phyloP scores from a whole-genome alignment of 2,888 invertebrate species.

The Sphaerophoria rueppellii region DNA sequence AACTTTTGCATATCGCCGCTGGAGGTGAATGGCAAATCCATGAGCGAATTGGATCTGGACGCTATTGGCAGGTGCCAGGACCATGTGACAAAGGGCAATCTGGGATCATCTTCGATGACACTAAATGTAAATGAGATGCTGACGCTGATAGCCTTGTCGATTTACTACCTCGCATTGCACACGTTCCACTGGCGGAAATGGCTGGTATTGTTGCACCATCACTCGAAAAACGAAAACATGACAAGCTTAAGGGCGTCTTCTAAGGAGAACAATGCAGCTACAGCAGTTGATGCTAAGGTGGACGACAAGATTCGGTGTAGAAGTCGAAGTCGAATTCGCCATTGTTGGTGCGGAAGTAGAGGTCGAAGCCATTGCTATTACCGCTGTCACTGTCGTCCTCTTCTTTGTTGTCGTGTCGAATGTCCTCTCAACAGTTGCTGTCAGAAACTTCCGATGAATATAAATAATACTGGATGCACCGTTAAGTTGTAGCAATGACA shows the following conservation, averaged over 20 bases:
- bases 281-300: neutral
- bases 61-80: constrained; percentile 87
- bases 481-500: constrained; percentile 73
- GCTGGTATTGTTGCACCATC: constrained; percentile 30
- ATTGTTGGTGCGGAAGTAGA: constrained; percentile 9
- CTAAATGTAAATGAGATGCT: constrained; percentile 78
- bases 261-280: neutral
- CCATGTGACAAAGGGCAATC: constrained; percentile 86
- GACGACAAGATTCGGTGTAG: constrained; percentile 6
- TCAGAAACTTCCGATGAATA: constrained; percentile 67
- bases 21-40: constrained; percentile 90
- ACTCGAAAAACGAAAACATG: constrained; percentile 33
- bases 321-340: neutral
- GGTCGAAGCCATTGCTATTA: constrained; percentile 10
- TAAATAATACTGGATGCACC: constrained; percentile 70
- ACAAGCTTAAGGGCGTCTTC: constrained; percentile 10
- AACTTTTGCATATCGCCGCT: constrained; percentile 94
- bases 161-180: constrained; percentile 72
- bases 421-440: constrained; percentile 50
- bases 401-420: constrained; percentile 13
- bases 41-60: constrained; percentile 87
- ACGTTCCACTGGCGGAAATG: constrained; percentile 65
- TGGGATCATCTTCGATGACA: constrained; percentile 83
- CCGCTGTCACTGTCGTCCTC: constrained; percentile 27
- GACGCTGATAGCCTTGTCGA: constrained; percentile 78